Base-by-base conservation (phyloP, 2,888 invertebrate species). In the Drosophila neotestacea region DNA sequence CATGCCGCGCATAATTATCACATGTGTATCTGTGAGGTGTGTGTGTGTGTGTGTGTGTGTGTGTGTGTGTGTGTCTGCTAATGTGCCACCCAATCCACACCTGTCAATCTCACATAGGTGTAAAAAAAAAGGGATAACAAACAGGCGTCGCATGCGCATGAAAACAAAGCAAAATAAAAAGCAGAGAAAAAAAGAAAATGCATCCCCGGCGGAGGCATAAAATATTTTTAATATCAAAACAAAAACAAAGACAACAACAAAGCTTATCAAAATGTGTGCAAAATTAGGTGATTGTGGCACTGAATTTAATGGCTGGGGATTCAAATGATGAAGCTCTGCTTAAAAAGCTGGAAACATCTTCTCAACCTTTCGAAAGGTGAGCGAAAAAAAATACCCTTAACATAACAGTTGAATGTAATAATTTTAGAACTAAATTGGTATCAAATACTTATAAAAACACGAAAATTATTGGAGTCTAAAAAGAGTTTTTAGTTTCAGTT, bases 231-330 rank as follows among this genome's bases (percentile, higher is more conserved):
- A 79, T 78, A 78, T 78, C 55, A 56, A 42, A 32, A 41, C 44
- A 54, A 42, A 28, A 28, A 62, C 61, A 72, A 61, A 65, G 54
- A 42, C 36, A 44, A 41, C 27, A 69, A 59, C 55, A 68, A 74
- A 70, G 86, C 88, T 68, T 84, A 88, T 84, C 88, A 84, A 86
- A 84, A 88, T 72, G 87, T 84, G 84, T 77, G 85, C 76, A 70
- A 88, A 85, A 85, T 85, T 88, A 84, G 84, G 88, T 75, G 59
- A 88, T 80, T 66, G 66, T 70, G 63, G 39, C 63, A 55, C 69
- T 77, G 70, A 62, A 66, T 64, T 71, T 54, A 82, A 68, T 73
- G 64, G 55, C 63, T 34, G 36, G 52, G 65, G 46, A 48, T 39
- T 41, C 50, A 51, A 22, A 48, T 41, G 64, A 48, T 65, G 85